A percentile compares a stretch with the other conserved stretches of the same genome.
Evolutionary conservation across 2,888 invertebrate genomes (phyloP).

Genomic region (Spilosoma lubricipeda): DNA sequence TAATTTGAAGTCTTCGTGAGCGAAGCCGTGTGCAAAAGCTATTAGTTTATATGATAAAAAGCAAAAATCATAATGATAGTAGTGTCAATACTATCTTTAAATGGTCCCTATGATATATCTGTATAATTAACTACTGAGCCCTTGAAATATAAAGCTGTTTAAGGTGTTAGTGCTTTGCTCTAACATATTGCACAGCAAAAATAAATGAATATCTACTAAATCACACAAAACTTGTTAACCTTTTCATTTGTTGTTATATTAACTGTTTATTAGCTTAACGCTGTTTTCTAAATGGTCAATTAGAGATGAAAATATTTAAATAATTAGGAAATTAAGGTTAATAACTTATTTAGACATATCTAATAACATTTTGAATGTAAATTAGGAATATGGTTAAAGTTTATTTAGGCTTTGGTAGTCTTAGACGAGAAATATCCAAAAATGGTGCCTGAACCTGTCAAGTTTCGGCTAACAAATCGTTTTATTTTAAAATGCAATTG

Average conservation of each 20-base stretch:
- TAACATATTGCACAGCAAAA: slow-evolving; percentile 10
- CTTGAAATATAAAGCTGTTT: slow-evolving; percentile 2
- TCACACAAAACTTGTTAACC: slow-evolving; percentile 9
- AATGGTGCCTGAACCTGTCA: too few relatives aligned
- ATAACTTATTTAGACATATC: neutral
- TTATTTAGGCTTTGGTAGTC: too few relatives aligned
- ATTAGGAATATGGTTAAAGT: too few relatives aligned
- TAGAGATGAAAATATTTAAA: slow-evolving; percentile 4
- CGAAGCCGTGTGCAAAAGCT: too few relatives aligned
- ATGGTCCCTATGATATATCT: neutral
- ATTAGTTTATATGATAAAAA: neutral
- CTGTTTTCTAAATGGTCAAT: slow-evolving; percentile 6
- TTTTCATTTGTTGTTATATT: slow-evolving; percentile 7
- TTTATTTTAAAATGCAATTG: too few relatives aligned
- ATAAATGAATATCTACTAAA: slow-evolving; percentile 12
- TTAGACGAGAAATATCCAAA: too few relatives aligned
- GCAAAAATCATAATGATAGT: neutral
- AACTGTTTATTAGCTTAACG: slow-evolving; percentile 5
- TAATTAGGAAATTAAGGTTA: slow-evolving; percentile 7
- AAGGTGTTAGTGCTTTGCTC: neutral
- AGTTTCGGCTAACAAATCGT: too few relatives aligned
- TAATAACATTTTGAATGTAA: too few relatives aligned
- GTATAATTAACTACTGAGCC: neutral
- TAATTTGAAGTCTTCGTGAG: too few relatives aligned
- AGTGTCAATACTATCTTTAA: slow-evolving; percentile 1